These are phyloP conservation scores for Mythimna pallens DNA, from an alignment of 2,888 invertebrate genomes.

Conservation along the genomic window DNA sequence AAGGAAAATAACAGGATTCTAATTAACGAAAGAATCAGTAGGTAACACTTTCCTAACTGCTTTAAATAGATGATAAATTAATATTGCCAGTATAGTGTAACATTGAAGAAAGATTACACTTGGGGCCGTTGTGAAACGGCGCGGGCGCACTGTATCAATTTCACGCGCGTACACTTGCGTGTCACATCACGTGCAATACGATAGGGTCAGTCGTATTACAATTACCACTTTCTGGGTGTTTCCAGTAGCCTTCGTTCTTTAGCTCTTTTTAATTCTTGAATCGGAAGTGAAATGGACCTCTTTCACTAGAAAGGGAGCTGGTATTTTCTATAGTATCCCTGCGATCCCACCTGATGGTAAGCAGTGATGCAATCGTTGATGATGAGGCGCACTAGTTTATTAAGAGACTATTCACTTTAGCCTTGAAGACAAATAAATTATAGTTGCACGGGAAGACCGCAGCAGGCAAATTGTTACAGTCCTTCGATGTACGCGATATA, in stretches of 20 bases:
- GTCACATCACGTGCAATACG: conserved; percentile 57
- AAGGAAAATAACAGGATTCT: too few species aligned
- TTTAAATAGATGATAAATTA: conserved; percentile 29
- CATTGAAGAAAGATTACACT: conserved; percentile 64
- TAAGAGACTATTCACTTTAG: too few species aligned
- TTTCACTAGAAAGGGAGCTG: neutral
- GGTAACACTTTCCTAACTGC: conserved; percentile 14
- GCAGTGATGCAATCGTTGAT: too few species aligned
- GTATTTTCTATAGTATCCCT: neutral
- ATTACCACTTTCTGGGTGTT: conserved; percentile 29
- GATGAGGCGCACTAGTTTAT: too few species aligned
- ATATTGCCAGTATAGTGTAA: conserved; percentile 44
- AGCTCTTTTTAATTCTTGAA: neutral
- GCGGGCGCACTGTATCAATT: conserved; percentile 56
- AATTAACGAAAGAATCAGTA: neutral
- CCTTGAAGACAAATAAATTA: too few species aligned
- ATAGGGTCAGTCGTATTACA: conserved; percentile 51
- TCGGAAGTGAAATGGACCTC: neutral
- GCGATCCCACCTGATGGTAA: too few species aligned
- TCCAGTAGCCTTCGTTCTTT: conserved; percentile 3
- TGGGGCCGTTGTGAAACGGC: conserved; percentile 58
- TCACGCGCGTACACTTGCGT: conserved; percentile 53
- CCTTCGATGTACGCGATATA: too few species aligned
- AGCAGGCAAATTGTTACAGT: too few species aligned
- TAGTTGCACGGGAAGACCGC: too few species aligned